phyloP scores from a whole-genome alignment of 2,113 vertebrate genomes.

The Pterocles gutturalis region DNA sequence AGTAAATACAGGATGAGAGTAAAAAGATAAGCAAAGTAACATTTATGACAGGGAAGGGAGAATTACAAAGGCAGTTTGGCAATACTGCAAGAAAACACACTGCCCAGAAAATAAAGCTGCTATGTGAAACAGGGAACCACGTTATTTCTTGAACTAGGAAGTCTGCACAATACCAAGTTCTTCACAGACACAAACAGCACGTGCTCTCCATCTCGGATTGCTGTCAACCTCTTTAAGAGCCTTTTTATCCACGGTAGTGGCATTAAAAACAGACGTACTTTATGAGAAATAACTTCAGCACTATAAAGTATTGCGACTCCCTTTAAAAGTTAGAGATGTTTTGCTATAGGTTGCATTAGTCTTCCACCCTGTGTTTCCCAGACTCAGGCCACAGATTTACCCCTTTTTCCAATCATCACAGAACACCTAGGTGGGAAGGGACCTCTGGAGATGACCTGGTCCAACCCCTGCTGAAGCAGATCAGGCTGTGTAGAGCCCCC shows the following conservation, averaged over 20 bases:
- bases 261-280: not conserved
- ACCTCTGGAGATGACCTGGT: not conserved
- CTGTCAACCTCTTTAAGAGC: not conserved
- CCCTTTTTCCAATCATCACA: not conserved
- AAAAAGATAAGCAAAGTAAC: not conserved
- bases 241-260: not conserved
- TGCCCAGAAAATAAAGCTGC: not conserved
- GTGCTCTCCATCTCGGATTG: accelerated
- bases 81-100: not conserved
- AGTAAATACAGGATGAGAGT: not conserved
- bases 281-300: not conserved
- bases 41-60: not conserved
- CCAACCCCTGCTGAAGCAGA: not conserved
- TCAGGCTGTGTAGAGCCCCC: not conserved
- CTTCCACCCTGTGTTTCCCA: not conserved
- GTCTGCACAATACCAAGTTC: not conserved
- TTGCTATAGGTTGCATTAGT: not conserved
- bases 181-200: not conserved
- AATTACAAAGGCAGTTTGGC: not conserved
- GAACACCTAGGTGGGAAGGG: not conserved
- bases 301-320: not conserved
- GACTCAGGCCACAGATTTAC: not conserved
- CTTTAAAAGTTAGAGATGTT: not conserved
- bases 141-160: not conserved
- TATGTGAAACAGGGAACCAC: not conserved